A percentile compares a stretch with the other conserved stretches of the same genome.
Evolutionary conservation across 1,140 invertebrate genomes (phyloP).

Genomic region (Papilio glaucus): DNA sequence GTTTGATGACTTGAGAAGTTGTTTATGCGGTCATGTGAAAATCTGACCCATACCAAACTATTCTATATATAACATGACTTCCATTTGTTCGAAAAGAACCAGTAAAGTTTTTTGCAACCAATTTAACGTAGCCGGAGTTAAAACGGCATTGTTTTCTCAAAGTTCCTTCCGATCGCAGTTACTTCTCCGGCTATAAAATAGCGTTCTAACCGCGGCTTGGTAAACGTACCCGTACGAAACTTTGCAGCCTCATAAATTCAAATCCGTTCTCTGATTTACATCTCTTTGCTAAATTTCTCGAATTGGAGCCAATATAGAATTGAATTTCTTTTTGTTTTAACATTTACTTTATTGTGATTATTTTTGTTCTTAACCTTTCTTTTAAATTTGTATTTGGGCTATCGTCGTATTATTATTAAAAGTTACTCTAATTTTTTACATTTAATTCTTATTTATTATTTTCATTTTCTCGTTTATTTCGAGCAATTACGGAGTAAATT

Average conservation of each 20-base stretch:
- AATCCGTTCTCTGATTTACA: constrained; percentile 14
- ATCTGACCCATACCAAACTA: no score
- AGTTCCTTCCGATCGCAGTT: neutral
- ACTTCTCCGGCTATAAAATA: constrained; percentile 18
- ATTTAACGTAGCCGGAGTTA: neutral
- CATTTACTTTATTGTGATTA: constrained; percentile 7
- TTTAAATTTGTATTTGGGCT: neutral
- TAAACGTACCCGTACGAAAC: constrained; percentile 7
- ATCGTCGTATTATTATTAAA: neutral
- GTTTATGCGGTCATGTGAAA: no score
- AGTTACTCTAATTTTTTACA: no score
- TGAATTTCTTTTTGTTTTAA: constrained; percentile 25
- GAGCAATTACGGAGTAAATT: no score
- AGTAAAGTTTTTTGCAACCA: neutral
- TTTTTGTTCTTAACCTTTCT: constrained; percentile 2
- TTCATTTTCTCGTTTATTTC: no score
- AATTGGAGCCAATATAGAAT: neutral
- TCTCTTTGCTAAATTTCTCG: neutral
- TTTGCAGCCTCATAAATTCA: constrained; percentile 19
- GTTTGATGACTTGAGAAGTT: no score
- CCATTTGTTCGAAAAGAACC: neutral
- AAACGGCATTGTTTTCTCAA: constrained; percentile 18
- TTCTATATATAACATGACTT: no score
- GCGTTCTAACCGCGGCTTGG: neutral
- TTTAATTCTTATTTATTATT: no score